Conservation (phyloP, 1,140 invertebrate species). For the Camponotus vicinus region DNA sequence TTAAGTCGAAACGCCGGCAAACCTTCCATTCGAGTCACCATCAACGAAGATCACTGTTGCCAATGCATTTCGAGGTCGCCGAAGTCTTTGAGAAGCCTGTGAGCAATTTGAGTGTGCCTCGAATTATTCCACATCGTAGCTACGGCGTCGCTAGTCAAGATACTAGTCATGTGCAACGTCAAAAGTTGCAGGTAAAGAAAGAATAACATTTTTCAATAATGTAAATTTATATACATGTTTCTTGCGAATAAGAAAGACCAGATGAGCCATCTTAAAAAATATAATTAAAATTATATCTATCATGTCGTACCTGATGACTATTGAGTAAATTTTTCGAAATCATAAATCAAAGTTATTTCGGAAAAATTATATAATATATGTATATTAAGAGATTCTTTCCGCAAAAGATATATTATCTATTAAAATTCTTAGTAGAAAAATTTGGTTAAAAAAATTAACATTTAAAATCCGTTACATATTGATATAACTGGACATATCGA, state of each 20-base stretch:
- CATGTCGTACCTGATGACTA: too few species aligned
- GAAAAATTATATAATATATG: neutral
- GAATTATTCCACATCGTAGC: constrained; percentile 80
- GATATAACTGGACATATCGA: neutral
- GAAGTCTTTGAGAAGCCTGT: constrained; percentile 83
- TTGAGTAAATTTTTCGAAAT: neutral
- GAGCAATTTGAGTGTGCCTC: constrained; percentile 83
- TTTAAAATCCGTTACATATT: neutral
- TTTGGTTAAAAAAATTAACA: neutral
- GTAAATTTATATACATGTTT: neutral
- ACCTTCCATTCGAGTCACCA: constrained; percentile 84
- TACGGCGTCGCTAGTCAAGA: constrained; percentile 60
- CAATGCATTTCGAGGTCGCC: constrained; percentile 83
- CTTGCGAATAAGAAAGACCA: neutral
- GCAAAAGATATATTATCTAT: too few species aligned
- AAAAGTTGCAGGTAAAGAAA: constrained; percentile 56
- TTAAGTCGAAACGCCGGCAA: constrained; percentile 83
- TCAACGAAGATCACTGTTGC: constrained; percentile 74
- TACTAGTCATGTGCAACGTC: constrained; percentile 50
- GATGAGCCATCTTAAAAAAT: too few species aligned
- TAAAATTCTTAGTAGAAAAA: neutral
- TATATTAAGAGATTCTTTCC: neutral
- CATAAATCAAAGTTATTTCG: too few species aligned
- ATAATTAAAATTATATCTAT: too few species aligned
- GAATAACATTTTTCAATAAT: neutral